Evolutionary conservation across 2,113 vertebrate genomes (phyloP).

Genomic region (Varanus salvator): DNA sequence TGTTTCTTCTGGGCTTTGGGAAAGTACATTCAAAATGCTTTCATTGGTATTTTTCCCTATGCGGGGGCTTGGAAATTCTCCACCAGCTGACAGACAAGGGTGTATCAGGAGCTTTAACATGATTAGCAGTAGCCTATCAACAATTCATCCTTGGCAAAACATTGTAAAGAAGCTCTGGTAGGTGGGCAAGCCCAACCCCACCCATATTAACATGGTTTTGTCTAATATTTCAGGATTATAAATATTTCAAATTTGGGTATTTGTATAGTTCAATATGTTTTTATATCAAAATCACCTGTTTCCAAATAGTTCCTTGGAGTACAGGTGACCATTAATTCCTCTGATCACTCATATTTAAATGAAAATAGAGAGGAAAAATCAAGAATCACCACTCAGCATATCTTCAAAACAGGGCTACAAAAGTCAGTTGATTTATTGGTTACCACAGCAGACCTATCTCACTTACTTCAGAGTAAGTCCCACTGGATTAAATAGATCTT

Average conservation of each 20-base stretch:
- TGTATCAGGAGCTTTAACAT: neutral
- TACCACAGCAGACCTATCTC: too few relatives aligned
- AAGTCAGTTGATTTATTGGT: too few relatives aligned
- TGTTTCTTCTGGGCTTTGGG: neutral
- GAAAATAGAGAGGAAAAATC: neutral
- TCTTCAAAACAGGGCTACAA: too few relatives aligned
- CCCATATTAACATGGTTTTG: neutral
- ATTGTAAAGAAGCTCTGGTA: neutral
- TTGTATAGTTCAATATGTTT: neutral
- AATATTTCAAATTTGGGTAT: neutral
- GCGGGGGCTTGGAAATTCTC: neutral
- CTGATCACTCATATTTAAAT: neutral
- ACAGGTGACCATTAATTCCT: neutral
- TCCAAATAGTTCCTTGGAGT: neutral
- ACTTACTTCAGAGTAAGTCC: too few relatives aligned
- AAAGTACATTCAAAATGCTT: neutral
- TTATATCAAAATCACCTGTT: neutral
- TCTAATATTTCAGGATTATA: neutral
- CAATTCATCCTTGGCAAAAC: neutral
- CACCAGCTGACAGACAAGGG: neutral
- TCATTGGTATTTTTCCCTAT: neutral
- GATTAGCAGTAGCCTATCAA: neutral
- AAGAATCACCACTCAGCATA: neutral
- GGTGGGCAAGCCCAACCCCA: neutral
- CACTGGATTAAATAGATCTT: too few relatives aligned